Conservation (phyloP, 1,140 invertebrate species). For the Drosophila pseudoobscura region DNA sequence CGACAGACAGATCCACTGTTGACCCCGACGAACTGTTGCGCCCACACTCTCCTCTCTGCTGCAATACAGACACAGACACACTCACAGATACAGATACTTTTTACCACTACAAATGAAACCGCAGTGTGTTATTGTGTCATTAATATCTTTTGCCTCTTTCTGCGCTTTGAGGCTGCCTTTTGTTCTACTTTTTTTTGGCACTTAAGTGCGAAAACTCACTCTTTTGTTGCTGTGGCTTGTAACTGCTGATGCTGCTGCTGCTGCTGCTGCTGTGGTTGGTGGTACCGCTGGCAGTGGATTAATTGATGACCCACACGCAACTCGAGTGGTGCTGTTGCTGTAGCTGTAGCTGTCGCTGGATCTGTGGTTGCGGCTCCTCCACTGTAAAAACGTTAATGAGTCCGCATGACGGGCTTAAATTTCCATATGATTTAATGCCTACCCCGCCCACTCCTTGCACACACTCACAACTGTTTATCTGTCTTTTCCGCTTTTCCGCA, state of each 20-base stretch:
- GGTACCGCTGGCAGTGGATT: conserved; percentile 51
- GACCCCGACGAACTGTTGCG: conserved; percentile 14
- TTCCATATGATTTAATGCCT: conserved; percentile 65
- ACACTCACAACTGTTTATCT: conserved; percentile 31
- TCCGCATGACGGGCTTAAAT: conserved; percentile 58
- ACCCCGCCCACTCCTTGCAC: neutral
- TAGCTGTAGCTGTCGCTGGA: too few species aligned
- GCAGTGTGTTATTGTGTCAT: conserved; percentile 66
- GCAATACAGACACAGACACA: conserved; percentile 6
- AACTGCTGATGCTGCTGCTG: conserved; percentile 8
- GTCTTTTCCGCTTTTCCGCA: conserved; percentile 43
- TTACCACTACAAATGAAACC: conserved; percentile 60
- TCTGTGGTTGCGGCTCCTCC: conserved; percentile 1
- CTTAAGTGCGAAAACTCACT: conserved; percentile 62
- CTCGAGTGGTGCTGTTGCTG: conserved; percentile 4
- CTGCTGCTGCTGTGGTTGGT: conserved; percentile 12
- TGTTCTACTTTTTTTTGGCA: conserved; percentile 30
- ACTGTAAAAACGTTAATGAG: conserved; percentile 54
- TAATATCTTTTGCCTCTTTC: conserved; percentile 46
- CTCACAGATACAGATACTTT: conserved; percentile 12
- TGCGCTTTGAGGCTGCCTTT: conserved; percentile 24
- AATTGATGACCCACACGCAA: conserved; percentile 70
- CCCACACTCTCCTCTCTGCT: conserved; percentile 2
- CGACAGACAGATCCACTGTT: conserved; percentile 31
- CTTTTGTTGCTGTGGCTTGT: conserved; percentile 4